phyloP scores from a whole-genome alignment of 2,888 invertebrate genomes.

The Coleophora flavipennella region DNA sequence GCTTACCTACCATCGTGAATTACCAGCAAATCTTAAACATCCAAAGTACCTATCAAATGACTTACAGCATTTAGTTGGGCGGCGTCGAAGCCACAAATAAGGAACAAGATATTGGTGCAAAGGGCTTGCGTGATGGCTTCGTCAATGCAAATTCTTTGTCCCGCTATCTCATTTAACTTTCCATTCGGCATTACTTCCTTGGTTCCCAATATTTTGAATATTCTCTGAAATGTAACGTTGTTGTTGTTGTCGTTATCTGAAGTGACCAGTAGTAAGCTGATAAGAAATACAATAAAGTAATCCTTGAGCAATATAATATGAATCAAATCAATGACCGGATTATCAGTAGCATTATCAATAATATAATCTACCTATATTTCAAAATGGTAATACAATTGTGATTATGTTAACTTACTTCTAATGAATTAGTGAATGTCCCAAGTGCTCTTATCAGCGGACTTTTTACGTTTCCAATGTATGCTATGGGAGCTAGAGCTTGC shows the following conservation, averaged over 20 bases:
- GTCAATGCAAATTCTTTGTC: constrained; percentile 59
- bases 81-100: constrained; percentile 71
- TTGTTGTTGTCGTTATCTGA: too few relatives aligned
- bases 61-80: constrained; percentile 67
- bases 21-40: too few relatives aligned
- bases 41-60: constrained; percentile 4
- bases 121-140: constrained; percentile 62
- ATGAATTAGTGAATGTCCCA: constrained; percentile 50
- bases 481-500: constrained; percentile 75
- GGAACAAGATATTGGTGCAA: constrained; percentile 75
- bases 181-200: constrained; percentile 75
- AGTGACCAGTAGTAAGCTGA: too few relatives aligned
- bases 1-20: too few relatives aligned
- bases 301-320: not conserved
- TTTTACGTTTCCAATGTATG: constrained; percentile 56
- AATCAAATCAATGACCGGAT: too few relatives aligned
- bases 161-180: constrained; percentile 58
- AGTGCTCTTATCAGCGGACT: constrained; percentile 65
- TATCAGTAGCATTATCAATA: too few relatives aligned
- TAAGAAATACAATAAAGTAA: not conserved
- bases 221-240: constrained; percentile 21
- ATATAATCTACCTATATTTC: too few relatives aligned
- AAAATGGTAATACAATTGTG: too few relatives aligned
- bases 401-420: constrained; percentile 71
- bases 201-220: constrained; percentile 47